These are phyloP conservation scores for Seira ritae DNA, from an alignment of 2,888 invertebrate species.

Conservation along the genomic window DNA sequence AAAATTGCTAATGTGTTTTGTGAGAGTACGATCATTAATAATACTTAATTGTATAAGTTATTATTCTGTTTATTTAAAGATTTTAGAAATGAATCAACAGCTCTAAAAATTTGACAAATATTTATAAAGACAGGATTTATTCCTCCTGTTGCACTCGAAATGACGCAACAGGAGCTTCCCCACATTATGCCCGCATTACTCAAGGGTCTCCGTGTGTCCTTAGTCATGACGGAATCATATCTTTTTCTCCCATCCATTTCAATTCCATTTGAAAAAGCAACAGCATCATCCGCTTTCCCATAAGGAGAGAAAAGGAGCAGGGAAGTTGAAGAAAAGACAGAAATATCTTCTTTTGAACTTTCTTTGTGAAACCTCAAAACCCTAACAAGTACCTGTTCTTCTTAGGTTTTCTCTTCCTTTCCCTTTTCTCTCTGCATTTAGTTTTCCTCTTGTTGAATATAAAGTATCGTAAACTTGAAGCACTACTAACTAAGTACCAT, in stretches of 20 bases:
- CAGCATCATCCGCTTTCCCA: slow-evolving; percentile 22
- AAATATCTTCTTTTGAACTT: slow-evolving; percentile 60
- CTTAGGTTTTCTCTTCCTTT: slow-evolving; percentile 24
- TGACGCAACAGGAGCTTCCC: not conserved
- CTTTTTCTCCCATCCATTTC: slow-evolving; percentile 44
- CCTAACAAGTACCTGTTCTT: slow-evolving; percentile 51
- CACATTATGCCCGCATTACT: not conserved
- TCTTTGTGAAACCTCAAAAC: slow-evolving; percentile 51
- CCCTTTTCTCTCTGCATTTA: slow-evolving; percentile 19
- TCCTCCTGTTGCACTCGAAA: slow-evolving; percentile 38
- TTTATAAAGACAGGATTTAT: too few relatives aligned
- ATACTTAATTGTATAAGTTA: too few relatives aligned
- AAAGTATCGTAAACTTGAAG: too few relatives aligned
- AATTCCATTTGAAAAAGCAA: slow-evolving; percentile 42
- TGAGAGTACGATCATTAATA: too few relatives aligned
- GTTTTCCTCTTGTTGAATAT: slow-evolving; percentile 13
- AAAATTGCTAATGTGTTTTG: too few relatives aligned
- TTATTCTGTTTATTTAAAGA: too few relatives aligned
- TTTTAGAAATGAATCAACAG: too few relatives aligned
- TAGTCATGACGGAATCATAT: slow-evolving; percentile 28
- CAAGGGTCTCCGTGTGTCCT: not conserved
- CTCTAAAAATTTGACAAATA: too few relatives aligned
- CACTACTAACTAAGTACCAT: too few relatives aligned
- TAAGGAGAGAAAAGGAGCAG: slow-evolving; percentile 25
- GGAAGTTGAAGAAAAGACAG: slow-evolving; percentile 52